Evolutionary conservation across 2,888 invertebrate genomes (phyloP).

Genomic region (Harpagoxenus sublaevis): DNA sequence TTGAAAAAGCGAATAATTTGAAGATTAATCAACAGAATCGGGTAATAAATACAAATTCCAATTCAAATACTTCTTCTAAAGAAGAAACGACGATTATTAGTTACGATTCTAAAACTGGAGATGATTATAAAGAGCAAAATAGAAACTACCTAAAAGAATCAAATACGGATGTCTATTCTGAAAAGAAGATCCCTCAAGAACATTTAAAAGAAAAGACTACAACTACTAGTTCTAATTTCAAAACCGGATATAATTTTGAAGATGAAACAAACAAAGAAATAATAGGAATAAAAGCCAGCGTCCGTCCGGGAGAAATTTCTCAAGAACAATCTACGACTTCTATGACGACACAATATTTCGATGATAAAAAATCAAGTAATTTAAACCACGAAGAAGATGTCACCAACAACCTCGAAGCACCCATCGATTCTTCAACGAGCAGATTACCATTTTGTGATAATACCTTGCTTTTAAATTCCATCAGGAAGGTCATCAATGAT

Average conservation of each 20-base stretch:
- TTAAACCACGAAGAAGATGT: background rate
- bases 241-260: background rate
- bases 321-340: background rate
- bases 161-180: background rate
- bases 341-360: background rate
- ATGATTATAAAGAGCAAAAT: conserved; percentile 2
- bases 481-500: conserved; percentile 77
- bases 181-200: background rate
- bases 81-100: background rate
- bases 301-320: background rate
- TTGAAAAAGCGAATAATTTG: background rate
- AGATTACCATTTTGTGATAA: conserved; percentile 61
- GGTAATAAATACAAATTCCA: background rate
- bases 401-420: background rate
- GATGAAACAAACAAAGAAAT: background rate
- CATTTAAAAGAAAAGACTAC: background rate
- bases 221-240: background rate
- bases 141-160: background rate
- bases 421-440: background rate
- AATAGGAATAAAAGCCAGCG: background rate
- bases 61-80: background rate
- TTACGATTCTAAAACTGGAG: background rate
- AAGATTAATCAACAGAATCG: background rate
- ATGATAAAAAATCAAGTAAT: conserved; percentile 8
- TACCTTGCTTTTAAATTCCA: conserved; percentile 63